Percentiles rank a stretch among this genome's conserved stretches.
These are phyloP conservation scores for Syrrhaptes paradoxus DNA, from an alignment of 2,113 vertebrate genomes.

Conservation along the genomic window DNA sequence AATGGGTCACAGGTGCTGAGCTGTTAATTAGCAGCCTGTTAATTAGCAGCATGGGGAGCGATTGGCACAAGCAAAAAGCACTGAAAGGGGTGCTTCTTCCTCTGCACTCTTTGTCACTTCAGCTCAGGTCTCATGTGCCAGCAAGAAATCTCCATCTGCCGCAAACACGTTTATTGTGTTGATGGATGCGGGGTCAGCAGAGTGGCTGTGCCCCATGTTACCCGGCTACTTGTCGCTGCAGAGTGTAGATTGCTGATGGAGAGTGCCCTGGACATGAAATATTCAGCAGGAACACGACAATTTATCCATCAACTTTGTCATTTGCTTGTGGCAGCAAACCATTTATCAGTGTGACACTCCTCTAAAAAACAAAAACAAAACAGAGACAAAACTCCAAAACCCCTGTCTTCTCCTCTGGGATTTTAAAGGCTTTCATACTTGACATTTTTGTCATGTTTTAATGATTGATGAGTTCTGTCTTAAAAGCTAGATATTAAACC, in stretches of 20 bases:
- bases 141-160: rapidly evolving
- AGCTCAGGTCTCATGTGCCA: background rate
- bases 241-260: background rate
- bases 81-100: background rate
- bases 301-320: background rate
- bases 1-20: background rate
- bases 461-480: background rate
- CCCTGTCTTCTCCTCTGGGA: background rate
- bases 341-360: background rate
- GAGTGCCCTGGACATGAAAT: background rate
- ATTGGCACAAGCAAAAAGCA: background rate
- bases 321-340: background rate
- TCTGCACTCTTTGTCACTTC: background rate
- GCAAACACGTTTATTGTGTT: background rate
- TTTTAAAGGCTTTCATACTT: background rate
- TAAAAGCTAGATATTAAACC: background rate
- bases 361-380: background rate
- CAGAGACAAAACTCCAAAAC: no score
- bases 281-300: background rate
- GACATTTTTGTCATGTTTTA: background rate
- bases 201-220: rapidly evolving
- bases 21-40: background rate
- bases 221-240: background rate
- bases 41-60: background rate
- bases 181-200: background rate